Conservation (phyloP, 2,797 vertebrate species). For the Scolopax rusticola region DNA sequence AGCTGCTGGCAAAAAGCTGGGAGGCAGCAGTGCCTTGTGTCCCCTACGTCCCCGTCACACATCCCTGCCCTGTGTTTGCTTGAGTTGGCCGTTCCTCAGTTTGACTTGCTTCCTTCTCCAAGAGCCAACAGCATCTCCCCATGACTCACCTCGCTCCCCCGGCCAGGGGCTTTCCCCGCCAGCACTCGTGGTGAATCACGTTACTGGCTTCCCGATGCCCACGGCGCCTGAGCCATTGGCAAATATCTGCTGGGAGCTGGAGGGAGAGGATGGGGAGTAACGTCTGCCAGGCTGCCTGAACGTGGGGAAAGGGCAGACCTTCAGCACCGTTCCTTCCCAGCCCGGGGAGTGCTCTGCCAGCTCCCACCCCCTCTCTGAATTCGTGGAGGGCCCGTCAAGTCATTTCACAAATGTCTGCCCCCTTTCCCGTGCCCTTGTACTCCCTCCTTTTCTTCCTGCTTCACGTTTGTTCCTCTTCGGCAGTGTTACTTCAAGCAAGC, state of each 20-base stretch:
- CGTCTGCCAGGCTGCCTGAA: not conserved
- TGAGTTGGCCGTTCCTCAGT: not conserved
- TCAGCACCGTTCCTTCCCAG: not conserved
- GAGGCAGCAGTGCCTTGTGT: not conserved
- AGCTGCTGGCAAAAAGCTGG: not conserved
- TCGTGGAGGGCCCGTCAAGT: not conserved
- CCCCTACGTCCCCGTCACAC: rapidly evolving
- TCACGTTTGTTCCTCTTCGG: not conserved
- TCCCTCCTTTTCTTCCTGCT: not conserved
- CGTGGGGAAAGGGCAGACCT: rapidly evolving
- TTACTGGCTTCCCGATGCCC: rapidly evolving
- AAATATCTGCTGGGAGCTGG: not conserved
- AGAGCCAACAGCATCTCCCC: not conserved
- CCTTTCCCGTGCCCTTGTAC: not conserved
- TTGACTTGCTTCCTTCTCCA: not conserved
- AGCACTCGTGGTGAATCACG: rapidly evolving
- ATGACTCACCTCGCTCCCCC: not conserved
- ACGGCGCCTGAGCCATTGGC: not conserved
- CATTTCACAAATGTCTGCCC: not conserved
- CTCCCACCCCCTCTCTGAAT: not conserved
- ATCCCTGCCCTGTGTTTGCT: not conserved
- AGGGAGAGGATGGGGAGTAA: not conserved
- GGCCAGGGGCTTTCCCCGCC: not conserved
- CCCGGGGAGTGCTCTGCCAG: not conserved
- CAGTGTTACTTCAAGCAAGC: not conserved